Base-by-base conservation (phyloP, 2,888 invertebrate species). In the Sylvicola cinctus region DNA sequence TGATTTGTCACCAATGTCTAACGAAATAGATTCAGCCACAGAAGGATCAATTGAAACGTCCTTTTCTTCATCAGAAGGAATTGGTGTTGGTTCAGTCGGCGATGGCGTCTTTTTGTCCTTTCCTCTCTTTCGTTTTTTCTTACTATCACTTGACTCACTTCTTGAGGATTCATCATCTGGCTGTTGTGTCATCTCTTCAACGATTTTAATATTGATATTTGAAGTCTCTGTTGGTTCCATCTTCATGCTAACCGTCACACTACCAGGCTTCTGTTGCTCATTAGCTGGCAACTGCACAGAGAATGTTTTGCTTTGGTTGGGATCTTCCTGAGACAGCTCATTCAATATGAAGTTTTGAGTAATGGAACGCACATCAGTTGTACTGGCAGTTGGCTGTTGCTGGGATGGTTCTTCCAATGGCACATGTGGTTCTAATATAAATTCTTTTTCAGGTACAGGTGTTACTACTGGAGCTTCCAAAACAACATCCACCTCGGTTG, bases 151-250 rank as follows among this genome's bases (percentile, higher is more conserved):
- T 6, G 20, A 20, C 20, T 29, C 34, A n/a, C 16, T 34, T 34
- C n/a, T 17, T n/a, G 34, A 29, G 3, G 13, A 14, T 3, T 29
- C 28, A 12, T 63, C 61, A 44, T 67, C 63, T 12, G 62, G 62
- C 58, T 76, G 73, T 56, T 76, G 73, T 10, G 76, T 51, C 13
- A 35, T n/a, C 17, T 36, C 29, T 42, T 58, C 54, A 11, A 50
- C 43, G 29, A 58, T 53, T 25, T 47, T 52, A 41, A 58, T 49
- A 38, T 48, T 51, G 3, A 58, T 46, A 39, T 57, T 56, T 4
- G 46, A 32, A 15, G 40, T 38, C 5, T 45, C 42, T 14, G 15
- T 15, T 11, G 35, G 40, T 14, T 42, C 45, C 29, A 55, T 40
- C 6, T 46, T 45, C 6, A 57, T 47, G 39, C 46, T 55, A 0